phyloP scores from a whole-genome alignment of 2,113 vertebrate genomes.

The Seriola aureovittata region DNA sequence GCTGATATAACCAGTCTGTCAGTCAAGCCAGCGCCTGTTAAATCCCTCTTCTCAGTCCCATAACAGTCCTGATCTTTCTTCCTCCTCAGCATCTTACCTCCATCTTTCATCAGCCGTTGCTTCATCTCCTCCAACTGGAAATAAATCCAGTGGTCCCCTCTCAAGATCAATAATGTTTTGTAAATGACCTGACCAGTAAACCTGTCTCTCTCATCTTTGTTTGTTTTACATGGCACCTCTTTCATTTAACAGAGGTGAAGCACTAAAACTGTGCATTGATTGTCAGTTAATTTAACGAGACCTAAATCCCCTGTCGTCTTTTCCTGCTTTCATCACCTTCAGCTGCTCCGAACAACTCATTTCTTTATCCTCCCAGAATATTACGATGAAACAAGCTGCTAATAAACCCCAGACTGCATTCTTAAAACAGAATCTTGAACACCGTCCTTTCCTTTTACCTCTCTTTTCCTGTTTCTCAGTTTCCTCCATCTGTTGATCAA shows the following conservation, averaged over 20 bases:
- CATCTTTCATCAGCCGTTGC: not conserved
- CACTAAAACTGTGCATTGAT: not conserved
- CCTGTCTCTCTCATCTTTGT: too few relatives aligned
- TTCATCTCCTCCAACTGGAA: not conserved
- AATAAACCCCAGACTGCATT: too few relatives aligned
- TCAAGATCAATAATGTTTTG: not conserved
- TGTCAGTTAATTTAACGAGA: not conserved
- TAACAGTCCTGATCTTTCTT: not conserved
- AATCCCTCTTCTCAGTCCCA: not conserved
- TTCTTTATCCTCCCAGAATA: too few relatives aligned
- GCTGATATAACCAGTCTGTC: slow-evolving; percentile 28
- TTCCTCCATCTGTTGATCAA: too few relatives aligned
- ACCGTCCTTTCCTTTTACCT: too few relatives aligned
- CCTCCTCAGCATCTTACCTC: slow-evolving; percentile 23
- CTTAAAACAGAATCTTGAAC: too few relatives aligned
- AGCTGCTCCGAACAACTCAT: too few relatives aligned
- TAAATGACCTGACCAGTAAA: not conserved
- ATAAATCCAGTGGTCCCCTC: not conserved
- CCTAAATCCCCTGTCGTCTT: not conserved
- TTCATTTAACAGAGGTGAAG: not conserved
- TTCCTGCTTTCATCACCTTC: slow-evolving; percentile 20
- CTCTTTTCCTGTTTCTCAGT: too few relatives aligned
- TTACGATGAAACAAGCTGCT: too few relatives aligned
- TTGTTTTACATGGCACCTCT: not conserved
- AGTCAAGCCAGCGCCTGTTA: not conserved